Evolutionary conservation across 1,140 invertebrate genomes (phyloP).

Genomic region (Drosophila orena): DNA sequence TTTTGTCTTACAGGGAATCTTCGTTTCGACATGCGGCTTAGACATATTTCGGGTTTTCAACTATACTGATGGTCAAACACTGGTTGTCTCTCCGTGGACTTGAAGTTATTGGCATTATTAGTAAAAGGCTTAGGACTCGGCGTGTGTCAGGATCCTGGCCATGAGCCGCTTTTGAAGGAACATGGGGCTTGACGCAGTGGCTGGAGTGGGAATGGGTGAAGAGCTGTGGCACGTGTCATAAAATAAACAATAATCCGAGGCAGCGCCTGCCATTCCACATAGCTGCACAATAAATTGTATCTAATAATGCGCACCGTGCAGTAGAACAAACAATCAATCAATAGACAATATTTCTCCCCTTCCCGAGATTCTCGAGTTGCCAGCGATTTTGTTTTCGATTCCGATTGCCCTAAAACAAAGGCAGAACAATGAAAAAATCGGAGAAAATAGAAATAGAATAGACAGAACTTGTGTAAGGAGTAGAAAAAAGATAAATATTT

Average conservation of each 20-base stretch:
- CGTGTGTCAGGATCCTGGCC: slow-evolving; percentile 69
- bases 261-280: slow-evolving; percentile 79
- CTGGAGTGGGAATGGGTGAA: slow-evolving; percentile 6
- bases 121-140: slow-evolving; percentile 71
- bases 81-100: slow-evolving; percentile 24
- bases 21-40: neutral
- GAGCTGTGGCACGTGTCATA: slow-evolving; percentile 71
- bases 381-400: slow-evolving; percentile 52
- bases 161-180: slow-evolving; percentile 12
- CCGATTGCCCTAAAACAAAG: slow-evolving; percentile 81
- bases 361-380: slow-evolving; percentile 14
- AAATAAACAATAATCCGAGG: slow-evolving; percentile 79
- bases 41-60: neutral
- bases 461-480: slow-evolving; percentile 50
- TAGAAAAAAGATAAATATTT: slow-evolving; percentile 78
- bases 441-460: slow-evolving; percentile 28
- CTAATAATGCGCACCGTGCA: slow-evolving; percentile 79
- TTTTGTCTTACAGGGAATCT: neutral
- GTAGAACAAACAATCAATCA: slow-evolving; percentile 82
- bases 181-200: slow-evolving; percentile 16
- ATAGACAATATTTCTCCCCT: slow-evolving; percentile 77
- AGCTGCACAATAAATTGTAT: slow-evolving; percentile 81
- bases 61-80: slow-evolving; percentile 9
- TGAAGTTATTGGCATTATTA: slow-evolving; percentile 77
- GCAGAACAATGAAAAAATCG: slow-evolving; percentile 25